A percentile compares a stretch with the other conserved stretches of the same genome.
Conservation (phyloP, 1,140 invertebrate genomes). For the Pseudomyrmex cubaensis region DNA sequence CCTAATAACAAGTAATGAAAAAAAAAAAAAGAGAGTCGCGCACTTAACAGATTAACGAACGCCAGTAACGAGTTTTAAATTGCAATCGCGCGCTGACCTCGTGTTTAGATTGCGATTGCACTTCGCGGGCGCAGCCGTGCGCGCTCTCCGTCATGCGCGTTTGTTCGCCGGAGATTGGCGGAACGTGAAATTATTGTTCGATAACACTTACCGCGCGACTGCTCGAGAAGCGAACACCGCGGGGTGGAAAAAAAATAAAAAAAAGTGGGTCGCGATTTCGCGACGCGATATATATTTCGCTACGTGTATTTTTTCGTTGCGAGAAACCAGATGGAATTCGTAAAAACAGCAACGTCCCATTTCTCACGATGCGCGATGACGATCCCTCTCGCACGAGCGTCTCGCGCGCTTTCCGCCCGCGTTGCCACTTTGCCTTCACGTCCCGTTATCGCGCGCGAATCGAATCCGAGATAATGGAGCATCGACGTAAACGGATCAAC, state of each 20-base stretch:
- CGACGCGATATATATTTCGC: not conserved
- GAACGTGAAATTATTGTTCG: conserved; percentile 42
- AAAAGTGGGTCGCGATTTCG: conserved; percentile 25
- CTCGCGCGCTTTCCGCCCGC: not conserved
- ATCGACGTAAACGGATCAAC: conserved; percentile 59
- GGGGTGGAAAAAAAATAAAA: not conserved
- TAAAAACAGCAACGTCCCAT: conserved; percentile 39
- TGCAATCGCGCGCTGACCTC: conserved; percentile 44
- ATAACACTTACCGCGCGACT: conserved; percentile 35
- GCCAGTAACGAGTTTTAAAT: conserved; percentile 57
- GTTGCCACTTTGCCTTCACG: conserved; percentile 42
- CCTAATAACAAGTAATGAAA: not conserved
- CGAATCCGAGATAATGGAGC: conserved; percentile 65
- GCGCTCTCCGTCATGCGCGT: conserved; percentile 19
- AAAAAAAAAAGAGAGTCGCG: conserved; percentile 15
- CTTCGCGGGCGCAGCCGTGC: not conserved
- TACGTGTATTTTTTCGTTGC: not conserved
- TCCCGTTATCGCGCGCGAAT: conserved; percentile 51
- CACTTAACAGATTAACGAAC: conserved; percentile 43
- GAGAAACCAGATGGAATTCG: conserved; percentile 31
- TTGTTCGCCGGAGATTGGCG: conserved; percentile 22
- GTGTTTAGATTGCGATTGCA: conserved; percentile 38
- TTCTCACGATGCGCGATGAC: conserved; percentile 33
- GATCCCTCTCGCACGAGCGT: not conserved
- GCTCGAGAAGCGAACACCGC: not conserved